Base-by-base conservation (phyloP, 30 jellyfish, hydroid and myxozoan species). In the Mastigias papua region DNA sequence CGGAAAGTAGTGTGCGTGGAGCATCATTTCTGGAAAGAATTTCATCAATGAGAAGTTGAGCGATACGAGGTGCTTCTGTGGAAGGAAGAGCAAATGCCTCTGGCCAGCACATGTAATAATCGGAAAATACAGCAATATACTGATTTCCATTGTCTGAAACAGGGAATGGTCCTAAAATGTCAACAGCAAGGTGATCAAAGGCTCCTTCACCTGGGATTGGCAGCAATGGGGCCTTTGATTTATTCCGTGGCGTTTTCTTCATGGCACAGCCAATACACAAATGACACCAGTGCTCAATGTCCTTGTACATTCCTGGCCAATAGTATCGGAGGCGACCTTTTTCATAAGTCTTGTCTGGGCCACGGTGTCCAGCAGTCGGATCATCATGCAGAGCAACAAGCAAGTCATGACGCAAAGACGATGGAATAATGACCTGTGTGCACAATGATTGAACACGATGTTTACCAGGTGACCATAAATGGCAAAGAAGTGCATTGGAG, bases 221-320 rank as follows among this genome's bases (percentile, higher is more conserved):
- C n/a, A n/a, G n/a, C n/a, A n/a, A n/a, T 7, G 82, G 91, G n/a
- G 82, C 82, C 63, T 81, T 81, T 13, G 33, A 69, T 25, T 29
- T 33, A 34, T 50, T 34, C 16, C 83, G 90, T 7, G 90, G 94
- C 2, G 25, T 21, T 50, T 62, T 86, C 51, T 75, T 60, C 95
- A 86, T 73, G 72, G 83, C 77, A 64, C 95, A 86, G 63, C 58
- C 95, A 10, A 86, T 80, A 48, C 95, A 86, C 13, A 85, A 9
- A 8, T 30, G 64, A 65, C 95, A 86, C 90, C 95, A 86, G 48
- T 86, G 95, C 51, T 86, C 95, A 32, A 75, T 34, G 23, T 82
- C 92, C 32, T 82, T 82, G 46, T 30, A 68, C 84, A 82, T 66
- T 10, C 92, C 92, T 16, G 27, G 85, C 92, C 92, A 66, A 34